Percentiles rank a stretch among this genome's conserved stretches.
Evolutionary conservation across 2,113 vertebrate species (phyloP).

Genomic region (Lontra canadensis): DNA sequence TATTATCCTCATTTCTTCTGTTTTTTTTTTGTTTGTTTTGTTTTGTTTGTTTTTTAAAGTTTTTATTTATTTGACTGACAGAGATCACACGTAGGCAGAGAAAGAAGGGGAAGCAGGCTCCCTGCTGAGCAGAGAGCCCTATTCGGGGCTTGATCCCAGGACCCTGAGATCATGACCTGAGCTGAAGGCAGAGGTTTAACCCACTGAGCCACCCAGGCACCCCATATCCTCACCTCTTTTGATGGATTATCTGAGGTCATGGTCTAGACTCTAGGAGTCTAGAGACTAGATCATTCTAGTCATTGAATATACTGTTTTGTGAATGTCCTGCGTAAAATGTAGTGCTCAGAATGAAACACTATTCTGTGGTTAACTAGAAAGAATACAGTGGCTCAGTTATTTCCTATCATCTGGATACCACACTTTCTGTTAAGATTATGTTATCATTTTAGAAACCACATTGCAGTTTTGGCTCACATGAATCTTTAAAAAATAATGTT

Average conservation of each 20-base stretch:
- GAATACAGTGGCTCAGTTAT: not conserved
- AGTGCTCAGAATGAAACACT: not conserved
- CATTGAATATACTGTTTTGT: constrained; percentile 15
- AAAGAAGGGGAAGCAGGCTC: no score
- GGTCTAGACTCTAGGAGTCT: not conserved
- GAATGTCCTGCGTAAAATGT: not conserved
- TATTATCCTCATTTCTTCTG: not conserved
- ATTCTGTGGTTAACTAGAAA: constrained; percentile 2
- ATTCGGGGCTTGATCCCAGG: no score
- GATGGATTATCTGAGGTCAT: not conserved
- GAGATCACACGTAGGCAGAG: no score
- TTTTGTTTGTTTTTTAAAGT: no score
- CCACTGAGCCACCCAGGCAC: no score
- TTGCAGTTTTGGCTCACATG: not conserved
- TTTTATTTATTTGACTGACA: no score
- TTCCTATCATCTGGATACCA: not conserved
- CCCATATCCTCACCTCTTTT: not conserved
- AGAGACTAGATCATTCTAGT: not conserved
- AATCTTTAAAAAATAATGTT: constrained; percentile 1
- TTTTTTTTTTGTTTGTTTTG: no score
- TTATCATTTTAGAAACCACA: constrained; percentile 22
- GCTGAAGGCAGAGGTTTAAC: no score
- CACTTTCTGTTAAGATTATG: not conserved
- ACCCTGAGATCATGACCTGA: no score
- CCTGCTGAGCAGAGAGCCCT: no score